phyloP scores from a whole-genome alignment of 2,888 invertebrate genomes.

The Macaria liturata region DNA sequence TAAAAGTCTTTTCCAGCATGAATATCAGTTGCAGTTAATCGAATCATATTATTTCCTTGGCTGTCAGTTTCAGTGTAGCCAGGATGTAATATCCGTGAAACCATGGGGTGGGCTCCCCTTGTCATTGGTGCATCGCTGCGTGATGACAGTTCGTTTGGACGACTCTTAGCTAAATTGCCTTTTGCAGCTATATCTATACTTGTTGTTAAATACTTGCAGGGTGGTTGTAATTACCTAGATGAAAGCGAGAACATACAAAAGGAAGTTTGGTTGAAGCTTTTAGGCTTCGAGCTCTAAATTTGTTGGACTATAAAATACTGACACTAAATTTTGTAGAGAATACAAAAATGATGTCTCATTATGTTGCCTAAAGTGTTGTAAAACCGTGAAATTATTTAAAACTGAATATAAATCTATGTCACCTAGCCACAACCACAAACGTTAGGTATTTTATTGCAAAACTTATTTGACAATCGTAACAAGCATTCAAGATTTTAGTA shows the following conservation, averaged over 20 bases:
- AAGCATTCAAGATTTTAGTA: too few species aligned
- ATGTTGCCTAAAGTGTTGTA: too few species aligned
- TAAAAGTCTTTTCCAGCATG: neutral
- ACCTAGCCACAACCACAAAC: too few species aligned
- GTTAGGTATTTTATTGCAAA: too few species aligned
- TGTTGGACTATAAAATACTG: too few species aligned
- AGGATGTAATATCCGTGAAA: conserved; percentile 29
- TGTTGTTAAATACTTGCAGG: conserved; percentile 22
- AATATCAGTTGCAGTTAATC: conserved; percentile 5
- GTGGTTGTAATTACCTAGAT: conserved; percentile 29
- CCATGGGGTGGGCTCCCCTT: conserved; percentile 27
- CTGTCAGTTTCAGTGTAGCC: conserved; percentile 17
- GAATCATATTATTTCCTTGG: conserved; percentile 8
- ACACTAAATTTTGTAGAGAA: too few species aligned
- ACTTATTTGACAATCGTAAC: too few species aligned
- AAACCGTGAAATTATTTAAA: too few species aligned
- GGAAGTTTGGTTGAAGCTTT: too few species aligned
- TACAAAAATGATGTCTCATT: too few species aligned
- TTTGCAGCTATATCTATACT: conserved; percentile 6
- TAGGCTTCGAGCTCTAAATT: too few species aligned
- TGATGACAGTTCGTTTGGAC: conserved; percentile 37
- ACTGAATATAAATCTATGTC: too few species aligned
- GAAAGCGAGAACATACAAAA: conserved; percentile 20
- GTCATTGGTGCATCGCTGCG: conserved; percentile 45
- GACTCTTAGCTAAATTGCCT: conserved; percentile 68